These are phyloP conservation scores for Todus mexicanus DNA, from an alignment of 2,797 vertebrate species.

Conservation along the genomic window DNA sequence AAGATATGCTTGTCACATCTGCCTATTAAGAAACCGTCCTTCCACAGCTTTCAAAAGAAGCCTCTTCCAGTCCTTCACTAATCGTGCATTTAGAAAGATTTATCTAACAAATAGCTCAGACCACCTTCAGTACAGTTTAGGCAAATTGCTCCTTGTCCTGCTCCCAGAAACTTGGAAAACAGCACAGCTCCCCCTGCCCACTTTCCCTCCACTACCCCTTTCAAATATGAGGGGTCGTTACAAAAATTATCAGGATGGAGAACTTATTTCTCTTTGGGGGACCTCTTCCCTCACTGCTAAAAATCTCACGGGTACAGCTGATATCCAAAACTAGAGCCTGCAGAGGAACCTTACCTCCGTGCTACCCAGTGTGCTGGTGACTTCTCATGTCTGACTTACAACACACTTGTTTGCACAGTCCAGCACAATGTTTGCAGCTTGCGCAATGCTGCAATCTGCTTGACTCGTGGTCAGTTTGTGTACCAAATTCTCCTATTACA, in stretches of 20 bases:
- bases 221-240: background rate
- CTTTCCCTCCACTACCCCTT: background rate
- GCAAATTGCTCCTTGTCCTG: rapidly evolving
- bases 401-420: background rate
- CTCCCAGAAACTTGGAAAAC: background rate
- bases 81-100: background rate
- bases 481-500: background rate
- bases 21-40: background rate
- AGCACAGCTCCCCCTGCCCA: background rate
- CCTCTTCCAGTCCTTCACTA: background rate
- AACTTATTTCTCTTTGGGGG: background rate
- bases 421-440: background rate
- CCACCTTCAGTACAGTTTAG: background rate
- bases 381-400: background rate
- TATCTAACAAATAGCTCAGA: background rate
- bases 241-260: background rate
- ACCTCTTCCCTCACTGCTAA: background rate
- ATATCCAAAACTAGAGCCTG: background rate
- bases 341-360: background rate
- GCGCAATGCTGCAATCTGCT: background rate
- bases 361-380: background rate
- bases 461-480: background rate
- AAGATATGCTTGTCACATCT: background rate
- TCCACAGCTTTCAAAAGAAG: background rate
- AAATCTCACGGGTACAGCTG: rapidly evolving